Conservation (phyloP, 1,140 invertebrate genomes). For the Onthophagus taurus region DNA sequence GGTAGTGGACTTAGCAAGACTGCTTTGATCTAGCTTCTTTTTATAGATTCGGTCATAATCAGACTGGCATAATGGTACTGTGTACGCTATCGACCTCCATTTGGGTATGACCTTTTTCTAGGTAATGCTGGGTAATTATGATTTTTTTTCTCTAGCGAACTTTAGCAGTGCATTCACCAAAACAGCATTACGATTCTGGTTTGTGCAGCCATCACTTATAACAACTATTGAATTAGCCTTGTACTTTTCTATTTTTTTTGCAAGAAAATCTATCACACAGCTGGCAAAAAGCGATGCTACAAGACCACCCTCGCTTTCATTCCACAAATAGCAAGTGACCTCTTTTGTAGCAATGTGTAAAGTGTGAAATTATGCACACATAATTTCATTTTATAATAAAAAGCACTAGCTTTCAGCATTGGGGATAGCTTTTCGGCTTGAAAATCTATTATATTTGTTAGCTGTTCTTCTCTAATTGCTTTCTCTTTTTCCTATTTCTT, state of each 20-base stretch:
- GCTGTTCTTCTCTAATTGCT: not conserved
- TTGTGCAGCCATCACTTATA: slow-evolving; percentile 10
- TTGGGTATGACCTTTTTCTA: slow-evolving; percentile 15
- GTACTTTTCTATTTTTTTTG: not conserved
- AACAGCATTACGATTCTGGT: slow-evolving; percentile 10
- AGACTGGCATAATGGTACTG: slow-evolving; percentile 12
- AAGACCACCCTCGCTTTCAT: not conserved
- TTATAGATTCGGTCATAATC: too few species aligned
- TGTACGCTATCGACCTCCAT: slow-evolving; percentile 17
- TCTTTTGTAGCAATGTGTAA: slow-evolving; percentile 1
- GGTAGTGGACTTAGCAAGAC: slow-evolving; percentile 10
- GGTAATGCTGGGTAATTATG: slow-evolving; percentile 13
- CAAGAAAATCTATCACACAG: slow-evolving; percentile 1
- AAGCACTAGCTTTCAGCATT: slow-evolving; percentile 6
- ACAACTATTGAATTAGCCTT: slow-evolving; percentile 2
- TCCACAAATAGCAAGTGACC: not conserved
- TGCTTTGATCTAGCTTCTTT: not conserved
- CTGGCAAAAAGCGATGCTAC: not conserved
- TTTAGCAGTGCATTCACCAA: slow-evolving; percentile 7
- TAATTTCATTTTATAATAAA: slow-evolving; percentile 17
- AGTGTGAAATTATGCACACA: slow-evolving; percentile 15
- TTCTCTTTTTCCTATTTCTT: not conserved
- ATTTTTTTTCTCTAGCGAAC: slow-evolving; percentile 6
- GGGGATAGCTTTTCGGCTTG: slow-evolving; percentile 10
- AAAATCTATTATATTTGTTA: slow-evolving; percentile 2